phyloP scores from a whole-genome alignment of 2,888 invertebrate genomes.

The Homarus gammarus region DNA sequence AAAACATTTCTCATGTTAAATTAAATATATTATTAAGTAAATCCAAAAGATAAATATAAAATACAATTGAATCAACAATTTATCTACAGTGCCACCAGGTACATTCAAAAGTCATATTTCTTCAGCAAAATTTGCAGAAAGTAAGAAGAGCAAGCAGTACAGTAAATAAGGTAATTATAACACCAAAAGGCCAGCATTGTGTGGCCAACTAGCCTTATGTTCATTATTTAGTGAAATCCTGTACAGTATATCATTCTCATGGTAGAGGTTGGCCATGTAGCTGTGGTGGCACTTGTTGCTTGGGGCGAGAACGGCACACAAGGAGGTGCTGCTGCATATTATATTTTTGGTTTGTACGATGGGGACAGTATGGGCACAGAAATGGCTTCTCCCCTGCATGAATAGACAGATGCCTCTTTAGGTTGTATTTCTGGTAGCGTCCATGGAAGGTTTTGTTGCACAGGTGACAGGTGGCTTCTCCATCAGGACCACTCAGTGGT shows the following conservation, averaged over 20 bases:
- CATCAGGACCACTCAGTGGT: background rate
- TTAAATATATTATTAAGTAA: background rate
- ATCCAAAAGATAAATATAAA: background rate
- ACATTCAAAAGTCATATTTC: background rate
- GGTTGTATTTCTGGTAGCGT: conserved; percentile 73
- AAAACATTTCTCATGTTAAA: too few relatives aligned
- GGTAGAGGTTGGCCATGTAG: background rate
- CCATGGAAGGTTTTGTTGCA: conserved; percentile 73
- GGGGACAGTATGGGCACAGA: conserved; percentile 63
- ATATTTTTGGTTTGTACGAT: conserved; percentile 74
- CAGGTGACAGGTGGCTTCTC: conserved; percentile 58
- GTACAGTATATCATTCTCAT: background rate
- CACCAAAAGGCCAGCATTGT: background rate
- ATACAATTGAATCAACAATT: background rate
- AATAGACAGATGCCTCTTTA: conserved; percentile 71
- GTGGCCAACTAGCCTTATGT: background rate
- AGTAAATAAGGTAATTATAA: background rate
- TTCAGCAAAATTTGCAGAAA: background rate
- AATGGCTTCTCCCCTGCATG: conserved; percentile 72
- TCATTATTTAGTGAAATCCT: background rate
- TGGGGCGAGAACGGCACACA: conserved; percentile 55
- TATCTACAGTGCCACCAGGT: background rate
- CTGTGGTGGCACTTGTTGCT: background rate
- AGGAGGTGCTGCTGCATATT: conserved; percentile 72
- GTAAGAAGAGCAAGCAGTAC: background rate